Conservation (phyloP, 2,888 invertebrate species). For the Pemphredon lugubris region DNA sequence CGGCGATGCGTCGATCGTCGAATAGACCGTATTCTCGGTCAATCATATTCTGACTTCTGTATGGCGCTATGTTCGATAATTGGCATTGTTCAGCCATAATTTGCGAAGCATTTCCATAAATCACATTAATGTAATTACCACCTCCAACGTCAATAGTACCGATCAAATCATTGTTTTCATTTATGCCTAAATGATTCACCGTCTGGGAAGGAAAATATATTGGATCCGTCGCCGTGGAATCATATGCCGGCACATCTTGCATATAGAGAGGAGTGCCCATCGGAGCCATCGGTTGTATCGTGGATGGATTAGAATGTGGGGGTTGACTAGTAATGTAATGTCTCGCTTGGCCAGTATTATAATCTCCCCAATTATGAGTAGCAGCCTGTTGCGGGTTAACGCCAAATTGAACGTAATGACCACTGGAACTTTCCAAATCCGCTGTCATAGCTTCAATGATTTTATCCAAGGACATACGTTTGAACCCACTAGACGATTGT, state of each 20-base stretch:
- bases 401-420: conserved; percentile 83
- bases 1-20: conserved; percentile 70
- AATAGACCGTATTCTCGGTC: conserved; percentile 79
- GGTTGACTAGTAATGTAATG: conserved; percentile 68
- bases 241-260: conserved; percentile 68
- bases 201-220: conserved; percentile 76
- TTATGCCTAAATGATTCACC: conserved; percentile 76
- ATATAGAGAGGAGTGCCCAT: conserved; percentile 70
- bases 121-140: conserved; percentile 81
- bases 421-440: conserved; percentile 83
- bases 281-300: conserved; percentile 59
- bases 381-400: conserved; percentile 78
- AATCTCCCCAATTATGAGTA: conserved; percentile 77
- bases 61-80: conserved; percentile 69
- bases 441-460: conserved; percentile 85
- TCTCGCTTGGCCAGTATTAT: conserved; percentile 68
- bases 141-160: conserved; percentile 80
- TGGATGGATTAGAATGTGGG: conserved; percentile 54
- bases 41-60: conserved; percentile 69
- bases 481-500: conserved; percentile 71
- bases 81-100: conserved; percentile 77
- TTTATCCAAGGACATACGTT: conserved; percentile 82
- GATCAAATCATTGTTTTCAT: conserved; percentile 77
- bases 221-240: conserved; percentile 66
- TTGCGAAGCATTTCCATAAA: conserved; percentile 77